Percentiles rank a stretch among this genome's conserved stretches.
Conservation (phyloP, 2,888 invertebrate genomes). For the Tubulanus polymorphus region DNA sequence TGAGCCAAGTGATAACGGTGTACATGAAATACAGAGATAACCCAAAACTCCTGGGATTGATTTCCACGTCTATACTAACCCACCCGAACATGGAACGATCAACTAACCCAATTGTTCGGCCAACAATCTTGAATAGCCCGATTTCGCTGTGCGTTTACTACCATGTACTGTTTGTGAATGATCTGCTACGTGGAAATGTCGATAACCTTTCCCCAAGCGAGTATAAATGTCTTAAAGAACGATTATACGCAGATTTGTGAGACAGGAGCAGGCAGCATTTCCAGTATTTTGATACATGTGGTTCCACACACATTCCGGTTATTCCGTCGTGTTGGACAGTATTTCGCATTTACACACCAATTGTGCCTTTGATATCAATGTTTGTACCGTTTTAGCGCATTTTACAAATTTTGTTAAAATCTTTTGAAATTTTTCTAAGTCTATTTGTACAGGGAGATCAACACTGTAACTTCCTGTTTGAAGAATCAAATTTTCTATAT, state of each 20-base stretch:
- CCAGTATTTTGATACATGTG: background rate
- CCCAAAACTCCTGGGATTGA: background rate
- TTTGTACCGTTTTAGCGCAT: background rate
- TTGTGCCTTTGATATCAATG: background rate
- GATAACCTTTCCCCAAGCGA: background rate
- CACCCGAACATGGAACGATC: background rate
- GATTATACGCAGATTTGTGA: background rate
- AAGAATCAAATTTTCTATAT: background rate
- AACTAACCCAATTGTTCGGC: background rate
- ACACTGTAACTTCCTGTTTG: background rate
- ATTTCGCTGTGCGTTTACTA: background rate
- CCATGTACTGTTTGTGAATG: background rate
- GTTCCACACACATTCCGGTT: background rate
- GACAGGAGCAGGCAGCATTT: background rate
- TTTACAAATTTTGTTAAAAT: background rate
- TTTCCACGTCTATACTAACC: background rate
- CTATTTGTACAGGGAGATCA: conserved; percentile 1
- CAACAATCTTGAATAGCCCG: background rate
- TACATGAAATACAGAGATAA: background rate
- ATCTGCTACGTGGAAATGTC: background rate
- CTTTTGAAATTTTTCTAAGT: conserved; percentile 1
- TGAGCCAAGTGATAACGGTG: background rate
- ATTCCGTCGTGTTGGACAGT: background rate
- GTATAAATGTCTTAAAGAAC: background rate
- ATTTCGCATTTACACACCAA: background rate